Percentiles rank a stretch among this genome's conserved stretches.
Conservation (phyloP, 1,140 invertebrate species). For the Bradysia coprophila region DNA sequence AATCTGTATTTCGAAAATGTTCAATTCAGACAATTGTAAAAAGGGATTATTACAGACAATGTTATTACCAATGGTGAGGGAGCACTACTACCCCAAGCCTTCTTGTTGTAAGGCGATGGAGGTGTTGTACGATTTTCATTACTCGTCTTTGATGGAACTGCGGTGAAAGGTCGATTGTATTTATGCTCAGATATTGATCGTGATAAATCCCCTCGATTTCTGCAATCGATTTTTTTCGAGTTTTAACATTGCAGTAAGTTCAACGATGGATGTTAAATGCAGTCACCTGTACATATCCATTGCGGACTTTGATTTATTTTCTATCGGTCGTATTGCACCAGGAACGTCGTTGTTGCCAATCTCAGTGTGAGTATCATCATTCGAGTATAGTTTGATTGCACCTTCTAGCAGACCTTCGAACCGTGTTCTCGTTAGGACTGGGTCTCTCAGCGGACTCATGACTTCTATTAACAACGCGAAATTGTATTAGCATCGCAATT, state of each 20-base stretch:
- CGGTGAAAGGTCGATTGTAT: conserved; percentile 14
- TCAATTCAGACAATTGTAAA: background rate
- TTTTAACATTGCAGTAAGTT: background rate
- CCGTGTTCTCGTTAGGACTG: conserved; percentile 19
- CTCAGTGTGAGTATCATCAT: conserved; percentile 19
- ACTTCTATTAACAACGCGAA: too few species aligned
- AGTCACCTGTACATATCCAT: too few species aligned
- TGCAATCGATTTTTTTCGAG: background rate
- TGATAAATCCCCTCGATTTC: background rate
- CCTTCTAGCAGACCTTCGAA: conserved; percentile 22
- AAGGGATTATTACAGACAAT: too few species aligned
- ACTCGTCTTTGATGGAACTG: conserved; percentile 17
- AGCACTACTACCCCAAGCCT: conserved; percentile 19
- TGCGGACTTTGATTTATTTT: conserved; percentile 20
- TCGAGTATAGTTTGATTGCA: conserved; percentile 22
- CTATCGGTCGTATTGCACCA: conserved; percentile 4
- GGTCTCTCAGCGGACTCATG: conserved; percentile 20
- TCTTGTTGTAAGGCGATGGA: conserved; percentile 17
- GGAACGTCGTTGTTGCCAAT: conserved; percentile 9
- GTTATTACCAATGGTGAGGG: conserved; percentile 14
- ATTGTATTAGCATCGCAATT: too few species aligned
- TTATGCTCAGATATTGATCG: background rate
- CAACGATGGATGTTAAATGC: conserved; percentile 10
- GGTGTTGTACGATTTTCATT: conserved; percentile 18
- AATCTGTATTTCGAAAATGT: background rate